These are phyloP conservation scores for Cephalopachus bancanus DNA, from an alignment of 2,797 vertebrate species.

Conservation along the genomic window DNA sequence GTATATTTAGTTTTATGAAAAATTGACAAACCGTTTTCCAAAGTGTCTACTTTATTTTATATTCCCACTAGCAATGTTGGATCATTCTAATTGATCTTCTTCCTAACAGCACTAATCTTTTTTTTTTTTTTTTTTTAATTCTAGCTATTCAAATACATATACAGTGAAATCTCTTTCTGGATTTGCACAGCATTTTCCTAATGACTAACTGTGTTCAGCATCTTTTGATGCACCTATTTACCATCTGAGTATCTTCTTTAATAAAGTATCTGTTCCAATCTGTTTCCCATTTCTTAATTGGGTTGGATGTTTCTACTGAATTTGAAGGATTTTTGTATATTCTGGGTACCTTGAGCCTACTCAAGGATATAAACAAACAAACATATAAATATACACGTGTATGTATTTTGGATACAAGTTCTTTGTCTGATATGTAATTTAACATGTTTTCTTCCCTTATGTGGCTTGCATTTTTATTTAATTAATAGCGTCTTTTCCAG, in stretches of 20 bases:
- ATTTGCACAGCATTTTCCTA: not conserved
- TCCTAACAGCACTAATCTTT: too few relatives aligned
- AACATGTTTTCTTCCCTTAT: not conserved
- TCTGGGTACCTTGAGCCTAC: not conserved
- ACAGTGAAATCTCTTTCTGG: not conserved
- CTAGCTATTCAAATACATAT: not conserved
- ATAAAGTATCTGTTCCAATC: not conserved
- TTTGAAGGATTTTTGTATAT: not conserved
- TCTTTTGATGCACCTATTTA: not conserved
- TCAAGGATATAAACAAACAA: too few relatives aligned
- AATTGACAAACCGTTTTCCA: not conserved
- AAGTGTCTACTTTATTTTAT: not conserved
- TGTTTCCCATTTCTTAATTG: not conserved
- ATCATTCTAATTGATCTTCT: not conserved
- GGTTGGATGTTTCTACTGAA: not conserved
- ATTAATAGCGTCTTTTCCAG: not conserved
- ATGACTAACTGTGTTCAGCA: not conserved
- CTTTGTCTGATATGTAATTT: not conserved
- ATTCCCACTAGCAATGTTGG: not conserved
- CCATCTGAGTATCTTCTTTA: not conserved
- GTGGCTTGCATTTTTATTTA: not conserved
- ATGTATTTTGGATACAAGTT: not conserved
- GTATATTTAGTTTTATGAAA: slow-evolving; percentile 34
- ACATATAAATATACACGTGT: too few relatives aligned
- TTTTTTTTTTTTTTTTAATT: not conserved